Evolutionary conservation across 2,113 vertebrate genomes (phyloP).

Genomic region (Numida meleagris): DNA sequence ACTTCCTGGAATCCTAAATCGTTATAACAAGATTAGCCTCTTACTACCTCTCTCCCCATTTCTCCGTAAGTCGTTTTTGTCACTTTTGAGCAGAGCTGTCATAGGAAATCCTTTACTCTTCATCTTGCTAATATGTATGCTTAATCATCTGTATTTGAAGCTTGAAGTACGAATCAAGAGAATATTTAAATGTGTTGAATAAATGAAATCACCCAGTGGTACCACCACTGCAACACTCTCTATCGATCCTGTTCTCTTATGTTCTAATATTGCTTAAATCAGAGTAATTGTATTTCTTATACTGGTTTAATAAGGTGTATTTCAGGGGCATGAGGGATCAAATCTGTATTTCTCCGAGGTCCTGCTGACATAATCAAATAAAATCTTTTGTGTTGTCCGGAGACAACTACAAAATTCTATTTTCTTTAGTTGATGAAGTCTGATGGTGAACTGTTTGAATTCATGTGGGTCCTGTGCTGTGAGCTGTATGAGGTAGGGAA

Average conservation of each 20-base stretch:
- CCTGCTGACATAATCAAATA: background rate
- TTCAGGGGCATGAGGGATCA: background rate
- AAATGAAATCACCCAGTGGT: background rate
- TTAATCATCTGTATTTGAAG: conserved; percentile 18
- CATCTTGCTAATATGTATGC: background rate
- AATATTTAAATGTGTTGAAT: background rate
- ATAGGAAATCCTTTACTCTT: conserved; percentile 26
- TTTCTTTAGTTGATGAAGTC: background rate
- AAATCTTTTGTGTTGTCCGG: background rate
- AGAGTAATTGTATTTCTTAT: background rate
- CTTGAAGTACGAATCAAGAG: background rate
- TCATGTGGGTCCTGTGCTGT: background rate
- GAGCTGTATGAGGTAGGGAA: background rate
- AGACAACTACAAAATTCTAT: background rate
- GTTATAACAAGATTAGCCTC: conserved; percentile 36
- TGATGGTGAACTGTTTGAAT: background rate
- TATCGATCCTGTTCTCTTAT: background rate
- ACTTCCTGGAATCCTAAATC: background rate
- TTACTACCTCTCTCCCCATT: background rate
- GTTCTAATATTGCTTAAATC: background rate
- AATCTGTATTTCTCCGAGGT: background rate
- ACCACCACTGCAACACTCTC: background rate
- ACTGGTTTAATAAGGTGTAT: background rate
- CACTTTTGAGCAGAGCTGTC: conserved; percentile 7
- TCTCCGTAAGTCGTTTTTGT: conserved; percentile 23